Conservation (phyloP, 1,140 invertebrate genomes). For the Drosophila pseudoobscura region DNA sequence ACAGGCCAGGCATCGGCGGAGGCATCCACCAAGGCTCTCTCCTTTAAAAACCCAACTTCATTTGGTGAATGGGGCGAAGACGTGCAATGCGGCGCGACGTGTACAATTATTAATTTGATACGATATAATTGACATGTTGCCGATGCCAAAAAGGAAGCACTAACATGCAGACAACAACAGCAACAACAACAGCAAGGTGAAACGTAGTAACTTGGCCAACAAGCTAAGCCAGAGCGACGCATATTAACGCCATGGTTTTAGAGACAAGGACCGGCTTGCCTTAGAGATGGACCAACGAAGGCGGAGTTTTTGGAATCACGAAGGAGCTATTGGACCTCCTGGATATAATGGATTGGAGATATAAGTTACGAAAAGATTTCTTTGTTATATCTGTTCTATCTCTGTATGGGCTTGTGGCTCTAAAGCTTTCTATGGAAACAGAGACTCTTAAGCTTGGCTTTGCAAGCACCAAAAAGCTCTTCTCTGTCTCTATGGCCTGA, state of each 20-base stretch:
- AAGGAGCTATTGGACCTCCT: too few relatives aligned
- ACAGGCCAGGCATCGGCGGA: too few relatives aligned
- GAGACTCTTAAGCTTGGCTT: too few relatives aligned
- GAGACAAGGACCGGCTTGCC: constrained; percentile 19
- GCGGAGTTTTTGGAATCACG: too few relatives aligned
- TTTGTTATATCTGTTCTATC: too few relatives aligned
- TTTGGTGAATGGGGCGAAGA: constrained; percentile 60
- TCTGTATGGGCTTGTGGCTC: too few relatives aligned
- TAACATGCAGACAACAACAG: constrained; percentile 56
- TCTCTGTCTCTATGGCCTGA: too few relatives aligned
- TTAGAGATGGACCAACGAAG: constrained; percentile 28
- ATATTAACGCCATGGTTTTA: constrained; percentile 73
- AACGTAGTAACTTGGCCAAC: constrained; percentile 47
- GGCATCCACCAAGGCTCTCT: constrained; percentile 23
- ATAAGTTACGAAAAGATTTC: too few relatives aligned
- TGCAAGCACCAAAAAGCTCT: too few relatives aligned
- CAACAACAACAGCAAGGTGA: constrained; percentile 31
- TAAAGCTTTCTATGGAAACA: too few relatives aligned
- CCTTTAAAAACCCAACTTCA: constrained; percentile 64
- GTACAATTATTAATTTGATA: constrained; percentile 83
- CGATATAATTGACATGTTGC: constrained; percentile 82
- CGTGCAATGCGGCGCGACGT: constrained; percentile 64
- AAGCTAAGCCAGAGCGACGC: constrained; percentile 71
- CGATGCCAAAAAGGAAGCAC: constrained; percentile 80
- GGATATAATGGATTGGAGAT: too few relatives aligned